These are phyloP conservation scores for Iguana delicatissima DNA, from an alignment of 2,797 vertebrate species.

Conservation along the genomic window DNA sequence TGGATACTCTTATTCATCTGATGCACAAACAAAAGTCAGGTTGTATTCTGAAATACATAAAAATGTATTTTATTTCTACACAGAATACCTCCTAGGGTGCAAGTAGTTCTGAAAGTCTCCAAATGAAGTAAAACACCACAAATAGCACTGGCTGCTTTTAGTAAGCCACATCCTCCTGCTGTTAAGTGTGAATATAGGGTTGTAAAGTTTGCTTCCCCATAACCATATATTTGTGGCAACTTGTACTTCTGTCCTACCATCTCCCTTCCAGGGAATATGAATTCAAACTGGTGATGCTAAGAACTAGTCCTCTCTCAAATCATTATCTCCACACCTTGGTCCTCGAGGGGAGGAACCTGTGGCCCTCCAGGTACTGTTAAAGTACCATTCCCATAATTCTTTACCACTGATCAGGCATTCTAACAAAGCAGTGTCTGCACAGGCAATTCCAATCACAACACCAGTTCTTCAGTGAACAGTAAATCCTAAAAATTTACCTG, in stretches of 20 bases:
- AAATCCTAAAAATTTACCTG: neutral
- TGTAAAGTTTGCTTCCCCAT: neutral
- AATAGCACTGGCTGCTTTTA: neutral
- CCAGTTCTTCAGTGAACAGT: neutral
- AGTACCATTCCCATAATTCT: too few species aligned
- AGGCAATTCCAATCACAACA: neutral
- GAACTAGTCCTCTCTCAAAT: neutral
- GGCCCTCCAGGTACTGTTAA: too few species aligned
- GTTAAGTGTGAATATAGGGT: neutral
- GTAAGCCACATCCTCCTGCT: too few species aligned
- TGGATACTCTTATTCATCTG: slow-evolving; percentile 34
- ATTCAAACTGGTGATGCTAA: neutral
- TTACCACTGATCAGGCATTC: too few species aligned
- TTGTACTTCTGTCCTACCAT: neutral
- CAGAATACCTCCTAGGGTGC: slow-evolving; percentile 8
- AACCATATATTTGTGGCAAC: neutral
- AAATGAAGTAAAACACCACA: slow-evolving; percentile 28
- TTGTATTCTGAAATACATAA: slow-evolving; percentile 52
- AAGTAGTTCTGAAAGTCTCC: neutral
- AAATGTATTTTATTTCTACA: slow-evolving; percentile 40
- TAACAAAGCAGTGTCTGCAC: neutral
- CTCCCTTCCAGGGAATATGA: neutral
- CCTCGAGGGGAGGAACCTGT: neutral
- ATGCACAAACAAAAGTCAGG: neutral
- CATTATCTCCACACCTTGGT: neutral